Evolutionary conservation across 1,140 invertebrate genomes (phyloP).

Genomic region (Hylaeus volcanicus): DNA sequence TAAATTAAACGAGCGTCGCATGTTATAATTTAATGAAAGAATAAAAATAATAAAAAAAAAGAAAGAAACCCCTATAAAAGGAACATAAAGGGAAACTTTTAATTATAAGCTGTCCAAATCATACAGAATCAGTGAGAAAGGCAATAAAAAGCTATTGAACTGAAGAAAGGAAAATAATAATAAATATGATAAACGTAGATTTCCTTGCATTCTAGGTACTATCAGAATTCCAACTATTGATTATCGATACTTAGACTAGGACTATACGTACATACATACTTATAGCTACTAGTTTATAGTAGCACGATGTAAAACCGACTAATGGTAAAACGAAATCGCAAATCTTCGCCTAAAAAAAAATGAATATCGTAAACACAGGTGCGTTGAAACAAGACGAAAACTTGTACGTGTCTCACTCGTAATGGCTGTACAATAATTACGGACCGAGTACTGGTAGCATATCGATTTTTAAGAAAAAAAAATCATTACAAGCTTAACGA

Average conservation of each 20-base stretch:
- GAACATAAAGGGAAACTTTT: slow-evolving; percentile 35
- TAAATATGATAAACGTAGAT: slow-evolving; percentile 63
- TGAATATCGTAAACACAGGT: slow-evolving; percentile 22
- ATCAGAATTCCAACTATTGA: slow-evolving; percentile 60
- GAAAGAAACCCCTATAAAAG: background rate
- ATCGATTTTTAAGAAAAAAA: slow-evolving; percentile 58
- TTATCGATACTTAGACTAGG: slow-evolving; percentile 63
- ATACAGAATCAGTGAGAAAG: slow-evolving; percentile 69
- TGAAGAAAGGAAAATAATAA: slow-evolving; percentile 16
- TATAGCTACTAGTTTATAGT: slow-evolving; percentile 56
- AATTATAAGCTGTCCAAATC: slow-evolving; percentile 67
- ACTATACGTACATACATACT: slow-evolving; percentile 41
- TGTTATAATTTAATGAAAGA: slow-evolving; percentile 46
- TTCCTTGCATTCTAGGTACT: slow-evolving; percentile 65
- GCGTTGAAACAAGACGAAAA: slow-evolving; percentile 20
- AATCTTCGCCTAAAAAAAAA: slow-evolving; percentile 3
- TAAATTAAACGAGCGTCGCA: slow-evolving; percentile 22
- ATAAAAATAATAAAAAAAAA: background rate
- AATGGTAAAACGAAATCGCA: slow-evolving; percentile 41
- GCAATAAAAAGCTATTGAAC: slow-evolving; percentile 69
- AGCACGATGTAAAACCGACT: slow-evolving; percentile 45
- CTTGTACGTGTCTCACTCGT: slow-evolving; percentile 35
- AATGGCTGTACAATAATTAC: slow-evolving; percentile 65
- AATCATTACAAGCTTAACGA: slow-evolving; percentile 53
- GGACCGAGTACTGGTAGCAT: slow-evolving; percentile 58